These are phyloP conservation scores for Drosophila kurseongensis DNA, from an alignment of 1,140 invertebrate genomes.

Conservation along the genomic window DNA sequence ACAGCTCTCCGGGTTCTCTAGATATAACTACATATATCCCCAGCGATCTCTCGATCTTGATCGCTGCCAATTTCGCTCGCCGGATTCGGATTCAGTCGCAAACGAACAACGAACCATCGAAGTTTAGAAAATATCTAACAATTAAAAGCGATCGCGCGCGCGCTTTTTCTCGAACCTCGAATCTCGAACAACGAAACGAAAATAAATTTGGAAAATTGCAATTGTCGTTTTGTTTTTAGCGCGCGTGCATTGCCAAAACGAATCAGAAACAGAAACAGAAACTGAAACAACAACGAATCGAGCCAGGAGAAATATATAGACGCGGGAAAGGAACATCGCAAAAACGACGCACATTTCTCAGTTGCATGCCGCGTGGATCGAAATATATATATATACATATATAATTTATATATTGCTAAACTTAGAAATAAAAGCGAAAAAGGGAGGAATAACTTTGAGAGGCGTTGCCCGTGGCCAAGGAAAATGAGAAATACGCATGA, in stretches of 20 bases:
- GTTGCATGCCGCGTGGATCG: conserved; percentile 68
- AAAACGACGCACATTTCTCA: conserved; percentile 61
- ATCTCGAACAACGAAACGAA: conserved; percentile 50
- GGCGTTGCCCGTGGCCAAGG: conserved; percentile 60
- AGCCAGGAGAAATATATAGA: conserved; percentile 14
- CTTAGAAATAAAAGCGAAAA: conserved; percentile 43
- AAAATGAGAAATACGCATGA: conserved; percentile 23
- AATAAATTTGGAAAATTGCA: conserved; percentile 68
- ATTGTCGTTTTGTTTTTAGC: conserved; percentile 52
- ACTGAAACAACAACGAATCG: conserved; percentile 19
- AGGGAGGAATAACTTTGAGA: conserved; percentile 48
- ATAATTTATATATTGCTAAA: conserved; percentile 41
- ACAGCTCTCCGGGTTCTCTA: conserved; percentile 40
- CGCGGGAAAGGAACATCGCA: conserved; percentile 8
- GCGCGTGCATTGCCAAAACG: conserved; percentile 74
- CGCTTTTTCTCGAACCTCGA: conserved; percentile 54
- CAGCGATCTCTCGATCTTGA: conserved; percentile 46
- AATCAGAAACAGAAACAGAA: conserved; percentile 43
- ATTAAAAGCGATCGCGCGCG: conserved; percentile 59
- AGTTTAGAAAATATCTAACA: conserved; percentile 72
- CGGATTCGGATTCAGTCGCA: conserved; percentile 70
- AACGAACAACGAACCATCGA: conserved; percentile 84
- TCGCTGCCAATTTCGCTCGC: conserved; percentile 77
- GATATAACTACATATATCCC: conserved; percentile 36
- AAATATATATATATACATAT: conserved; percentile 49